Conservation (phyloP, 2,113 vertebrate species). For the Channa argus region DNA sequence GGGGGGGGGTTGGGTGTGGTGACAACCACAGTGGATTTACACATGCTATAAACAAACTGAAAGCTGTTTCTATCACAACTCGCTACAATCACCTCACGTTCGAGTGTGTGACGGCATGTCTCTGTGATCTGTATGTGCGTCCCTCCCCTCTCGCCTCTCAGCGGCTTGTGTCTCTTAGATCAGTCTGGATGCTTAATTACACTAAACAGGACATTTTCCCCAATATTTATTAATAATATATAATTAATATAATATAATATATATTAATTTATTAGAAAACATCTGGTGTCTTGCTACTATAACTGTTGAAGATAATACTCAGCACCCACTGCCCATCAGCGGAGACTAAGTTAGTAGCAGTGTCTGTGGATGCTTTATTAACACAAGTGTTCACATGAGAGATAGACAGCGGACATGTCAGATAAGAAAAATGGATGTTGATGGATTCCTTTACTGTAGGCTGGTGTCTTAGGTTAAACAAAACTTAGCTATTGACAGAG, state of each 20-base stretch:
- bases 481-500: conserved; percentile 23
- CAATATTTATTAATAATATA: no score
- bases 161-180: conserved; percentile 38
- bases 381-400: conserved; percentile 31
- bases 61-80: neutral
- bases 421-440: conserved; percentile 18
- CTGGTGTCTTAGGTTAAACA: neutral
- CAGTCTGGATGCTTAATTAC: conserved; percentile 55
- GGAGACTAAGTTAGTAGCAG: neutral
- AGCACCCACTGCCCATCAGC: conserved; percentile 11
- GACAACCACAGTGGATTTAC: neutral
- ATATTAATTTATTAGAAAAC: no score
- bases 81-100: neutral
- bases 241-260: no score
- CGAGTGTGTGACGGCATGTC: neutral
- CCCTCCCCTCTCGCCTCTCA: conserved; percentile 6
- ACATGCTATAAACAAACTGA: conserved; percentile 9
- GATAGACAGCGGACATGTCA: neutral
- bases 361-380: conserved; percentile 30
- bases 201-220: conserved; percentile 33
- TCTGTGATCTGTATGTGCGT: neutral
- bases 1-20: neutral
- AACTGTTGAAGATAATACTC: conserved; percentile 21
- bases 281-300: conserved; percentile 10
- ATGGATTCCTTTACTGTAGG: neutral